Evolutionary conservation across 2,113 vertebrate species (phyloP), one percentile per base, ranked within the genome.

Genomic region (Gracilinanus agilis): DNA sequence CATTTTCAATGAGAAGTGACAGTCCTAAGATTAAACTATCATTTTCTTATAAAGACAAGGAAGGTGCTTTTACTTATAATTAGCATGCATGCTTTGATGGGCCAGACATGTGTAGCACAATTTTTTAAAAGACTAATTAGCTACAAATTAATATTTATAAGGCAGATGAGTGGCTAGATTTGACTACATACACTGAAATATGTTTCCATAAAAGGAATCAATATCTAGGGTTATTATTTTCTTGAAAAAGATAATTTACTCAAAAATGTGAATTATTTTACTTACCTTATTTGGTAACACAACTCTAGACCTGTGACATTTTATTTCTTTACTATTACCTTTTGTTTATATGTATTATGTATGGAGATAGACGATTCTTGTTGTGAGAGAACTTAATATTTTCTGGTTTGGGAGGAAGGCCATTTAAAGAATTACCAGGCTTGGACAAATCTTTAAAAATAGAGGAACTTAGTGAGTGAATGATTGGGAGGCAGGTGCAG

Each of bases 141-240:
- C 44, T 92, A 34, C 92, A 97, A 97, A 96, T 98, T 98, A 98
- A 98, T 98, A 98, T 98, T 98, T 98, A 98, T 98, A 96, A 98
- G 92, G 58, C 90, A 92, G 90, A 67, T 55, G 75, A 97, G 29
- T 94, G 27, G 58, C 90, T 97, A 55, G 56, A 96, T 97, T 97
- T 97, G 93, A 91, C 89, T 97, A 49, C 90, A 67, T 93, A 34
- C 92, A 94, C 89, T 94, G 44, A 11, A 40, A 96, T 40, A 95
- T 90, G 0, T 2, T 97, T 97, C 55, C 6, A 54, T 92, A 93
- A 95, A n/a, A 9, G 90, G 96, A 93, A 58, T 94, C 21, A 96
- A 96, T 92, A 94, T 93, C 92, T 94, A 89, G 11, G 7, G 21
- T 88, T 93, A 75, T 92, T 21, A 93, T 8, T 95, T 55, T 91